phyloP scores from a whole-genome alignment of 2,113 vertebrate genomes.

The Rhagologus leucostigma region DNA sequence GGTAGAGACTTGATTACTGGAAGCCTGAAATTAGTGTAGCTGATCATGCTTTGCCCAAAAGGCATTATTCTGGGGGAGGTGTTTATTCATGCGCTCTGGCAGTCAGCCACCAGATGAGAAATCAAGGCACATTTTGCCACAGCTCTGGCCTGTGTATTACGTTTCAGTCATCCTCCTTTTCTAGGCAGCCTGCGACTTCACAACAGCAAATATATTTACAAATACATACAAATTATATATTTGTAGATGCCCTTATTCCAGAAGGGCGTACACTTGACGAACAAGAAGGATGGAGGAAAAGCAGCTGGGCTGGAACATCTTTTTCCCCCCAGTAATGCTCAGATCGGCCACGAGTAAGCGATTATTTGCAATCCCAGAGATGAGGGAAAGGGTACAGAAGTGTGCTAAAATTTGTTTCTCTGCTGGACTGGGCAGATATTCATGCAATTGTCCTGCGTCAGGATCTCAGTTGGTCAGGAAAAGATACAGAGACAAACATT shows the following conservation, averaged over 20 bases:
- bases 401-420: background rate
- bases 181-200: background rate
- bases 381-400: background rate
- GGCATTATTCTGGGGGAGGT: background rate
- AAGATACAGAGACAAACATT: background rate
- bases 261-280: background rate
- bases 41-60: background rate
- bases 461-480: background rate
- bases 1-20: slow-evolving; percentile 37
- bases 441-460: fast-evolving
- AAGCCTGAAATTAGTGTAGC: slow-evolving; percentile 10
- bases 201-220: background rate
- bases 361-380: background rate
- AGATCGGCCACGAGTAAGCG: background rate
- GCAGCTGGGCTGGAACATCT: background rate
- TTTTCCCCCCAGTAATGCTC: background rate
- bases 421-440: background rate
- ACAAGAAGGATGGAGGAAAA: background rate
- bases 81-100: background rate
- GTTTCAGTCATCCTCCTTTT: background rate
- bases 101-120: background rate
- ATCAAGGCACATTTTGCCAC: background rate
- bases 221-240: background rate
- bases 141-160: background rate
- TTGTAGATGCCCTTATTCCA: background rate